phyloP scores from a whole-genome alignment of 1,140 invertebrate genomes.

The Ostrea edulis region DNA sequence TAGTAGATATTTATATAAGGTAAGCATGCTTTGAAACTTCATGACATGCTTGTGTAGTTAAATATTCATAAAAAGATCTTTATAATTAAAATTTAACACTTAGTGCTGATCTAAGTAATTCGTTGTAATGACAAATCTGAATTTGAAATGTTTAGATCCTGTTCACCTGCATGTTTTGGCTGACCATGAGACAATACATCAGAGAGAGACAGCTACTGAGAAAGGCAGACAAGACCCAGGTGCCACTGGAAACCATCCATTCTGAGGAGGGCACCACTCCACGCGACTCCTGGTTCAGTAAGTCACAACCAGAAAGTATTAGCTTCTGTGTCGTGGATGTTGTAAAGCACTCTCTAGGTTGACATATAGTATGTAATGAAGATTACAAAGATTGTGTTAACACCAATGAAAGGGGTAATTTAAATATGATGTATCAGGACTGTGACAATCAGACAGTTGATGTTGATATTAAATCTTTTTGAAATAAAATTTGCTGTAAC shows the following conservation, averaged over 20 bases:
- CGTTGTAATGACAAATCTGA: background rate
- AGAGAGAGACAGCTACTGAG: conserved; percentile 84
- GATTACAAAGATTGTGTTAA: background rate
- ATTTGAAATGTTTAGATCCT: conserved; percentile 83
- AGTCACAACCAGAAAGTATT: background rate
- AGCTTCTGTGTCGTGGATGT: background rate
- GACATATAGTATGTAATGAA: background rate
- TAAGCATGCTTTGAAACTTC: too few relatives aligned
- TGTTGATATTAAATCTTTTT: background rate
- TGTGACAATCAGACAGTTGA: too few relatives aligned
- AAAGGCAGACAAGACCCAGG: background rate
- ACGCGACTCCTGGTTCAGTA: conserved; percentile 39
- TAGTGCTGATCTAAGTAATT: too few relatives aligned
- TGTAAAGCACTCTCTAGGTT: background rate
- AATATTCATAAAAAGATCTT: too few relatives aligned
- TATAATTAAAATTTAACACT: too few relatives aligned
- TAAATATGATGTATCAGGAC: too few relatives aligned
- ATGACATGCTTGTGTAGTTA: too few relatives aligned
- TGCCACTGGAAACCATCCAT: conserved; percentile 11
- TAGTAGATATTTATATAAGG: too few relatives aligned
- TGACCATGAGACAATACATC: conserved; percentile 93
- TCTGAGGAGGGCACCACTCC: background rate
- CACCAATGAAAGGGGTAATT: too few relatives aligned
- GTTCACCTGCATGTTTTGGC: conserved; percentile 96
- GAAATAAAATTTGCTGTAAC: background rate